Percentiles rank a stretch among this genome's conserved stretches.
phyloP scores from a whole-genome alignment of 2,797 vertebrate genomes.

The Centropyge bicolor region DNA sequence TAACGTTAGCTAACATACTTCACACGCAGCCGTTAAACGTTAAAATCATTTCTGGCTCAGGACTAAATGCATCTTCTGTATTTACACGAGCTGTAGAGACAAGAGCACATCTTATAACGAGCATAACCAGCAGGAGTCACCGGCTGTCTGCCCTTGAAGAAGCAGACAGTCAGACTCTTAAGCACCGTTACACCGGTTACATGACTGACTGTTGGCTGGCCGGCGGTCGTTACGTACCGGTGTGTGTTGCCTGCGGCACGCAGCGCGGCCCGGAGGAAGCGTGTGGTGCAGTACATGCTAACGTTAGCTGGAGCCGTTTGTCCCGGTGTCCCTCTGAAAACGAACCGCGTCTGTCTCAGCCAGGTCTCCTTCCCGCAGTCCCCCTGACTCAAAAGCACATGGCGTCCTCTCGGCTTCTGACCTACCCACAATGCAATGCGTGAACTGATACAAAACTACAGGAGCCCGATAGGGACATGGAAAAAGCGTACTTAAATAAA shows the following conservation, averaged over 20 bases:
- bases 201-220: not conserved
- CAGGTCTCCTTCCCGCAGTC: not conserved
- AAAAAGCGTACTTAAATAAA: not conserved
- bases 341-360: not conserved
- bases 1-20: constrained; percentile 22
- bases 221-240: constrained; percentile 73
- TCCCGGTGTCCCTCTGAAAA: not conserved
- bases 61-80: fast-evolving
- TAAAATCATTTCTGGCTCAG: fast-evolving
- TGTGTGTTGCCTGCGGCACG: constrained; percentile 67
- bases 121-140: not conserved
- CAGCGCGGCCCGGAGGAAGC: constrained; percentile 82
- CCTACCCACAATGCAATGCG: constrained; percentile 85
- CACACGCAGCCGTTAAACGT: not conserved
- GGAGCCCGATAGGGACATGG: constrained; percentile 13
- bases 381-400: constrained; percentile 84
- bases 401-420: constrained; percentile 83
- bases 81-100: not conserved
- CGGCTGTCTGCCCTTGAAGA: constrained; percentile 74
- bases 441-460: constrained; percentile 44
- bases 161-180: not conserved
- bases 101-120: fast-evolving
- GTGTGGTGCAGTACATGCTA: constrained; percentile 82
- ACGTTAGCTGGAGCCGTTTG: not conserved
- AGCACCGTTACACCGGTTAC: constrained; percentile 5